phyloP scores from a whole-genome alignment of 2,888 invertebrate species.

The Eupithecia exiguata region DNA sequence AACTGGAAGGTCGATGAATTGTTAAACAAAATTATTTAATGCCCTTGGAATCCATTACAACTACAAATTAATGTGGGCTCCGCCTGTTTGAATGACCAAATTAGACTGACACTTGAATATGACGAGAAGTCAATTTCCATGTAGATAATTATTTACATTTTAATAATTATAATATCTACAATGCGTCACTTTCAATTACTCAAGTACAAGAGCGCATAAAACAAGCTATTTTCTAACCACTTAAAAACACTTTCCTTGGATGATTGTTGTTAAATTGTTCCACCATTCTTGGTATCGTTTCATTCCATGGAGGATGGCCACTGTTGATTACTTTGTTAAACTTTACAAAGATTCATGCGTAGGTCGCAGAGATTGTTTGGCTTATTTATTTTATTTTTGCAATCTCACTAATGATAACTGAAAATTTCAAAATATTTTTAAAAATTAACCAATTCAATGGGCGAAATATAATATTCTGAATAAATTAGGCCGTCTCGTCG shows the following conservation, averaged over 20 bases:
- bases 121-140: constrained; percentile 63
- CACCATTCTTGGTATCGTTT: constrained; percentile 39
- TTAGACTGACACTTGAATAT: constrained; percentile 67
- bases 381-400: constrained; percentile 47
- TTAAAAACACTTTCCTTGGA: constrained; percentile 14
- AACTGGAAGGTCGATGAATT: constrained; percentile 61
- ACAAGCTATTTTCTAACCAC: constrained; percentile 39
- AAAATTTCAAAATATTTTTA: constrained; percentile 50
- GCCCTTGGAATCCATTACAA: constrained; percentile 63
- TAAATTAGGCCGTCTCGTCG: constrained; percentile 67
- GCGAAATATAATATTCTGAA: constrained; percentile 69
- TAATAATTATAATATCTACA: constrained; percentile 41
- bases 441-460: constrained; percentile 57
- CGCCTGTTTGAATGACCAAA: constrained; percentile 72
- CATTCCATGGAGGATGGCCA: constrained; percentile 42
- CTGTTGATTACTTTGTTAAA: constrained; percentile 36
- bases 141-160: constrained; percentile 57
- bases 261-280: constrained; percentile 36
- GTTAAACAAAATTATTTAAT: constrained; percentile 59
- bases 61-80: constrained; percentile 61
- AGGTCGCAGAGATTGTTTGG: constrained; percentile 29
- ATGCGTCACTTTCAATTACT: constrained; percentile 50
- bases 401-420: constrained; percentile 78
- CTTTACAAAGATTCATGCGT: constrained; percentile 35
- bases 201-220: constrained; percentile 53